Evolutionary conservation across 1,140 invertebrate genomes (phyloP), one percentile per base, ranked within the genome.

Genomic region (Daktulosphaira vitifoliae): DNA sequence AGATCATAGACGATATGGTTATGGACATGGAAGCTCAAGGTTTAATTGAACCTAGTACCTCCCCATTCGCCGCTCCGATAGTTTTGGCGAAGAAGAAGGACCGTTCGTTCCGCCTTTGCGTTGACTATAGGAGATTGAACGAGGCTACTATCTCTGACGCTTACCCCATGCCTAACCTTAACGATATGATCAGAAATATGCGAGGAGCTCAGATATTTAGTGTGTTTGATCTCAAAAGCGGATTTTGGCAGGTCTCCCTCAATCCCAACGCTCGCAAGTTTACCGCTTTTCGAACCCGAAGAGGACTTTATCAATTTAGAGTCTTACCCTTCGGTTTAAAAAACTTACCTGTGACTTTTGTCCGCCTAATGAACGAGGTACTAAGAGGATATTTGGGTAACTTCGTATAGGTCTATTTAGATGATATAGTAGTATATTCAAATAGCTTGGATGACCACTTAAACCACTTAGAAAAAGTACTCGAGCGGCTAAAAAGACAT

Each of bases 131-230:
- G 26, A 38, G 20, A 3, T 22, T 48, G 3, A 23, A 48, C 20
- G 46, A 23, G 3, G 46, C 23, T 2, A 48, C 46, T 0, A 22
- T 22, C 3, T 23, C 20, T 13, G 46, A 48, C 20, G 46, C 20
- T 18, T 81, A 73, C 66, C 79, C 78, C 0, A 64, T 82, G 1
- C 79, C 78, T 0, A 49, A 71, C 5, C 78, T 81, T 20, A 74
- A 79, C 18, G 76, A 78, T 25, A 69, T 68, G 13, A 65, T 82
- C 1, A 72, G 74, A 65, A 9, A 13, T 13, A 42, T 69, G 13
- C 38, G 26, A 2, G 29, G 29, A 2, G 51, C 51, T 4, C 1
- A 9, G 1, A n/a, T 33, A 33, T 54, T 54, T 37, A 33, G 7
- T 18, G 37, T 8, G 26, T 37, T 54, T n/a, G 51, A 54, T 18